phyloP scores from a whole-genome alignment of 1,140 invertebrate genomes.

The Zaprionus tsacasi region DNA sequence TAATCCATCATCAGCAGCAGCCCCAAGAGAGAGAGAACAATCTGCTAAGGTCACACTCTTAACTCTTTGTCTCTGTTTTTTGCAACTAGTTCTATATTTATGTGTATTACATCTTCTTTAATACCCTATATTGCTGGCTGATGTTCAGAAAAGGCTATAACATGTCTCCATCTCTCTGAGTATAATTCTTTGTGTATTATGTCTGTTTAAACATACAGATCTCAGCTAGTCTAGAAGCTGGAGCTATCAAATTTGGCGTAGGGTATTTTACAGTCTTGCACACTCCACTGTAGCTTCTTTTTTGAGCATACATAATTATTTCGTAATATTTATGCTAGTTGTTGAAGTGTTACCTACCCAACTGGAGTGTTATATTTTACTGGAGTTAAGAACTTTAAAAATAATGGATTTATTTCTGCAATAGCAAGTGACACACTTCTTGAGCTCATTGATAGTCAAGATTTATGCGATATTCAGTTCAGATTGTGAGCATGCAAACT shows the following conservation, averaged over 20 bases:
- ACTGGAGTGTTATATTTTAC: neutral
- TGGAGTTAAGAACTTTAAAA: neutral
- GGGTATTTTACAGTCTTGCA: too few relatives aligned
- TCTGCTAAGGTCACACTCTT: slow-evolving; percentile 7
- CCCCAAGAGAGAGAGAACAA: neutral
- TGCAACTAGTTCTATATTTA: too few relatives aligned
- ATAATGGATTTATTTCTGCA: neutral
- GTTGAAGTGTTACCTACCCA: neutral
- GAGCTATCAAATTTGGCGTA: too few relatives aligned
- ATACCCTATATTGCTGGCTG: too few relatives aligned
- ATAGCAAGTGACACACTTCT: neutral
- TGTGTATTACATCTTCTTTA: too few relatives aligned
- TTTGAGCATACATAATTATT: neutral
- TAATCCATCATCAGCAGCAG: neutral
- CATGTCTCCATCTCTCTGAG: too few relatives aligned
- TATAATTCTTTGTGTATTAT: too few relatives aligned
- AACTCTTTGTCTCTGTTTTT: neutral
- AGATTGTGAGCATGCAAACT: neutral
- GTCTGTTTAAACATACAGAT: too few relatives aligned
- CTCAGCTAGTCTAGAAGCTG: too few relatives aligned
- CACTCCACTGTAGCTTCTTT: neutral
- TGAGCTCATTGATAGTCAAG: neutral
- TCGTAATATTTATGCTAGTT: neutral
- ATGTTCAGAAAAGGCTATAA: too few relatives aligned
- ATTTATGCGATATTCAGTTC: neutral